These are phyloP conservation scores for Mechanitis messenoides DNA, from an alignment of 2,888 invertebrate genomes.

Conservation along the genomic window DNA sequence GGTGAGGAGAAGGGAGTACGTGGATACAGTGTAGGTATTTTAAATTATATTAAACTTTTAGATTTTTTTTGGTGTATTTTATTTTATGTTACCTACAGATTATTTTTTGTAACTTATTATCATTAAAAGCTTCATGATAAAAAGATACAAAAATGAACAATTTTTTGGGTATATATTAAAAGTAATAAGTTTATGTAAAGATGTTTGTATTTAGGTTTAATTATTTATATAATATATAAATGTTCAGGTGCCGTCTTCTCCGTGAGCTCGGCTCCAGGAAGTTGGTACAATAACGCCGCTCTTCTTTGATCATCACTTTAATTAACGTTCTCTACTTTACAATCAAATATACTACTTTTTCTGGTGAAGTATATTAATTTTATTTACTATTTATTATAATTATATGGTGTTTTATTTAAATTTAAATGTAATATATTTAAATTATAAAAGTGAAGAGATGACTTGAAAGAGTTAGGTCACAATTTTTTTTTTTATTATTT, in stretches of 20 bases:
- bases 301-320: constrained; percentile 70
- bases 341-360: neutral
- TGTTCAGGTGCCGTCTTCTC: constrained; percentile 26
- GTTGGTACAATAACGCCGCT: constrained; percentile 61
- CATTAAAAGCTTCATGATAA: no score
- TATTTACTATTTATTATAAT: neutral
- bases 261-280: constrained; percentile 42
- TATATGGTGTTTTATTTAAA: neutral
- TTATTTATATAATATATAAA: neutral
- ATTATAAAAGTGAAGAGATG: no score
- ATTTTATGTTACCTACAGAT: no score
- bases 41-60: neutral
- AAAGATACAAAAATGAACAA: neutral
- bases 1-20: constrained; percentile 34
- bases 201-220: neutral
- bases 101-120: no score
- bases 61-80: no score
- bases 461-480: no score
- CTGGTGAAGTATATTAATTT: neutral
- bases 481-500: no score
- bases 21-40: constrained; percentile 21
- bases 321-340: constrained; percentile 48
- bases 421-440: no score
- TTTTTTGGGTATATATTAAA: neutral
- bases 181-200: neutral